phyloP scores from a whole-genome alignment of 1,140 invertebrate species.

The Phthorimaea operculella region DNA sequence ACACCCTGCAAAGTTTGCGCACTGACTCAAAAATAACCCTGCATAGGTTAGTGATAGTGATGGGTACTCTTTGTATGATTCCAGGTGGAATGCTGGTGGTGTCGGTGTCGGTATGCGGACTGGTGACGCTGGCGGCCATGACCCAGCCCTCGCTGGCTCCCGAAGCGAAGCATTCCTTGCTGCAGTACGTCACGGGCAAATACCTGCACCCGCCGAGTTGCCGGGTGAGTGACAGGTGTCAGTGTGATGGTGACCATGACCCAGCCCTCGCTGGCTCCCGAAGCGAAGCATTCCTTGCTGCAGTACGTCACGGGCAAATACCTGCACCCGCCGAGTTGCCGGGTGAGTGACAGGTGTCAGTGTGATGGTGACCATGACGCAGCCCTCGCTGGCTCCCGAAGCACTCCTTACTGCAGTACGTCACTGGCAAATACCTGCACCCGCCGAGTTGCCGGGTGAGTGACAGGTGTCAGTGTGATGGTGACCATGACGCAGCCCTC shows the following conservation, averaged over 20 bases:
- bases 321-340: conserved; percentile 86
- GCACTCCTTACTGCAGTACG: conserved; percentile 88
- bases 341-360: conserved; percentile 83
- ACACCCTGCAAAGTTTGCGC: too few relatives aligned
- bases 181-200: conserved; percentile 92
- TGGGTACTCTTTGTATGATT: not conserved
- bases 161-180: conserved; percentile 86
- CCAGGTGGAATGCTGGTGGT: conserved; percentile 87
- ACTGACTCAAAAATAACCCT: too few relatives aligned
- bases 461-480: conserved; percentile 83
- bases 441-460: conserved; percentile 87
- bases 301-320: conserved; percentile 94
- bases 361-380: conserved; percentile 87
- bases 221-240: conserved; percentile 83
- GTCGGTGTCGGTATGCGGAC: conserved; percentile 84
- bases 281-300: conserved; percentile 87
- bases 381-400: conserved; percentile 86
- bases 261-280: conserved; percentile 83
- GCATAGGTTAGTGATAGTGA: too few relatives aligned
- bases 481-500: conserved; percentile 89
- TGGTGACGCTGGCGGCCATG: conserved; percentile 87
- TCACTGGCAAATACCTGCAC: conserved; percentile 90
- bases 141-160: conserved; percentile 86
- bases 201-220: conserved; percentile 90
- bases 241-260: conserved; percentile 86